phyloP scores from a whole-genome alignment of 2,113 vertebrate species.

The Bubo blakistoni region DNA sequence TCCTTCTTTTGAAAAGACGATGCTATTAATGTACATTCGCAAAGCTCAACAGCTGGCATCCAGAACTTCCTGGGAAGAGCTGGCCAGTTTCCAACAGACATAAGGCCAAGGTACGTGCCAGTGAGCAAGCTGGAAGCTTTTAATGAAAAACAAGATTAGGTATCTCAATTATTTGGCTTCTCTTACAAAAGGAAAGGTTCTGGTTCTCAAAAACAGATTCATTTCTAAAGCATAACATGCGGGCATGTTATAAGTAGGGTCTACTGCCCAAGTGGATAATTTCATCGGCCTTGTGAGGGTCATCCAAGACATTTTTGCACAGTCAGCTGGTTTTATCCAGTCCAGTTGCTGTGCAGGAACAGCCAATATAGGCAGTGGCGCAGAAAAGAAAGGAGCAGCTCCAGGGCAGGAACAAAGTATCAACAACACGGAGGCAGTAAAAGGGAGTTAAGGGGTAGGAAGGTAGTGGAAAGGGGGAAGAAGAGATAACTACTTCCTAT shows the following conservation, averaged over 20 bases:
- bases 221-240: background rate
- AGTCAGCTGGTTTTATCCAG: background rate
- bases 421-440: background rate
- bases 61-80: background rate
- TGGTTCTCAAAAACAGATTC: background rate
- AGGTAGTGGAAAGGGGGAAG: background rate
- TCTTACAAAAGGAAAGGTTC: background rate
- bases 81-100: background rate
- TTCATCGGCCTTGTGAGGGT: background rate
- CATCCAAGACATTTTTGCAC: background rate
- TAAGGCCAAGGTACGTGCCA: background rate
- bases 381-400: background rate
- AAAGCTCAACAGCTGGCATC: slow-evolving; percentile 33
- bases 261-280: background rate
- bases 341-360: background rate
- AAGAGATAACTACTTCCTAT: background rate
- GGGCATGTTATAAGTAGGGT: background rate
- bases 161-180: background rate
- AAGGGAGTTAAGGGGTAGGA: background rate
- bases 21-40: background rate
- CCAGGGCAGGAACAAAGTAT: background rate
- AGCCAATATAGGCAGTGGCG: background rate
- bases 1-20: background rate
- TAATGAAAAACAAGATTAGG: background rate
- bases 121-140: background rate